Conservation (phyloP, 1,140 invertebrate genomes). For the Aphelinus atriplicis region DNA sequence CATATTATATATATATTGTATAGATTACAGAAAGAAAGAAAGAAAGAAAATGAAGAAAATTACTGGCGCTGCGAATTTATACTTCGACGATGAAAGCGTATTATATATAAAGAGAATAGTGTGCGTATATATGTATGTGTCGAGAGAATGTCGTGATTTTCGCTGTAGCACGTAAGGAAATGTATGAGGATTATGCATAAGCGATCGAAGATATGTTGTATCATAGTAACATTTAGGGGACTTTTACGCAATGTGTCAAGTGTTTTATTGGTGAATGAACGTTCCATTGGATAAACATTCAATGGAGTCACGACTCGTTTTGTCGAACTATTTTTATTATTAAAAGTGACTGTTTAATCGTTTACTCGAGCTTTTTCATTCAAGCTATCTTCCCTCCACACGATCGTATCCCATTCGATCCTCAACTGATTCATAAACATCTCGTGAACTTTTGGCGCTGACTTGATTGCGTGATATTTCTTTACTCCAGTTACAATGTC, state of each 20-base stretch:
- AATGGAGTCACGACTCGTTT: constrained; percentile 32
- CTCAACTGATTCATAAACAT: no score
- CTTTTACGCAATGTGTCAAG: constrained; percentile 46
- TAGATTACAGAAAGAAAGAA: background rate
- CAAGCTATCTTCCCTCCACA: no score
- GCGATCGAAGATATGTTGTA: constrained; percentile 10
- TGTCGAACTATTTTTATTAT: constrained; percentile 67
- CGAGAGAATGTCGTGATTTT: constrained; percentile 15
- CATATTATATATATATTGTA: constrained; percentile 13
- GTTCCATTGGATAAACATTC: constrained; percentile 47
- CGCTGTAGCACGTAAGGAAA: background rate
- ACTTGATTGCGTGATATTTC: no score
- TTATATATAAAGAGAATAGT: constrained; percentile 18
- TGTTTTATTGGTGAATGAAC: constrained; percentile 48
- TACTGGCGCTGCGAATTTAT: constrained; percentile 26
- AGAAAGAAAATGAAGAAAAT: background rate
- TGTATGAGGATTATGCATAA: constrained; percentile 20
- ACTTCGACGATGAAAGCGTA: constrained; percentile 35
- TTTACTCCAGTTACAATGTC: no score
- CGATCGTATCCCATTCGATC: no score
- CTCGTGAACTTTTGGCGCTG: no score
- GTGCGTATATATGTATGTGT: constrained; percentile 4
- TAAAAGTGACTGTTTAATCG: constrained; percentile 65
- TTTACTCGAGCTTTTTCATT: constrained; percentile 35
- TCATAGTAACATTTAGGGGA: constrained; percentile 25